These are phyloP conservation scores for Mustelus asterias DNA, from an alignment of 2,113 vertebrate species.

Conservation along the genomic window DNA sequence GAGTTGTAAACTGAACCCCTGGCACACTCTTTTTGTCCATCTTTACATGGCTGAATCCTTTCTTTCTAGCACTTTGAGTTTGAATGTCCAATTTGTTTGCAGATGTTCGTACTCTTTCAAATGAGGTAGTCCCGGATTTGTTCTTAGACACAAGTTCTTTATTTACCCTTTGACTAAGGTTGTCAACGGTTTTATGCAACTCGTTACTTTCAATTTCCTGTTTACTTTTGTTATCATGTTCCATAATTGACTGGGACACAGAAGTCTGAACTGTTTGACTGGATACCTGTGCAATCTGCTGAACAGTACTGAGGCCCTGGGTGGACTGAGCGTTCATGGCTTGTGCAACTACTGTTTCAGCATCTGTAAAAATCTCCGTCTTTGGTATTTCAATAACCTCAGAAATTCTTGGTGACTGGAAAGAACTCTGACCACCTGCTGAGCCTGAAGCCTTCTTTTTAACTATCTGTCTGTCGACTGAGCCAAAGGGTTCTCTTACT, in stretches of 20 bases:
- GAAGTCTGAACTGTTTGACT: conserved; percentile 40
- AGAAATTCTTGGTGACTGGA: neutral
- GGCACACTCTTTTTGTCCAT: conserved; percentile 52
- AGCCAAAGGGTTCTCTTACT: conserved; percentile 41
- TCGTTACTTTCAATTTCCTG: conserved; percentile 40
- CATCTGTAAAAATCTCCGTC: conserved; percentile 34
- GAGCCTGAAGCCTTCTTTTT: conserved; percentile 40
- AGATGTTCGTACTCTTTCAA: conserved; percentile 45
- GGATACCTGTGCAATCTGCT: neutral
- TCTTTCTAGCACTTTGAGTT: conserved; percentile 37
- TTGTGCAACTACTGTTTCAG: conserved; percentile 43
- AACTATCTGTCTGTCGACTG: conserved; percentile 38
- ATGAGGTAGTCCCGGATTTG: conserved; percentile 41
- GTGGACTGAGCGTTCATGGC: conserved; percentile 40
- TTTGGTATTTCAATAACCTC: conserved; percentile 38
- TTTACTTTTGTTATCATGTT: conserved; percentile 41
- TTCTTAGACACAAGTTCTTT: conserved; percentile 38
- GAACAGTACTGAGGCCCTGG: conserved; percentile 9
- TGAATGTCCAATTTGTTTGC: conserved; percentile 38
- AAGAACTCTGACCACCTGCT: conserved; percentile 34
- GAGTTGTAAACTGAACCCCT: conserved; percentile 57
- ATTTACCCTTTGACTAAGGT: neutral
- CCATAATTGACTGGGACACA: conserved; percentile 43
- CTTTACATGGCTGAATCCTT: conserved; percentile 45
- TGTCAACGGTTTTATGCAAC: too few relatives aligned